These are phyloP conservation scores for Conopomorpha cramerella DNA, from an alignment of 1,140 invertebrate genomes.

Conservation along the genomic window DNA sequence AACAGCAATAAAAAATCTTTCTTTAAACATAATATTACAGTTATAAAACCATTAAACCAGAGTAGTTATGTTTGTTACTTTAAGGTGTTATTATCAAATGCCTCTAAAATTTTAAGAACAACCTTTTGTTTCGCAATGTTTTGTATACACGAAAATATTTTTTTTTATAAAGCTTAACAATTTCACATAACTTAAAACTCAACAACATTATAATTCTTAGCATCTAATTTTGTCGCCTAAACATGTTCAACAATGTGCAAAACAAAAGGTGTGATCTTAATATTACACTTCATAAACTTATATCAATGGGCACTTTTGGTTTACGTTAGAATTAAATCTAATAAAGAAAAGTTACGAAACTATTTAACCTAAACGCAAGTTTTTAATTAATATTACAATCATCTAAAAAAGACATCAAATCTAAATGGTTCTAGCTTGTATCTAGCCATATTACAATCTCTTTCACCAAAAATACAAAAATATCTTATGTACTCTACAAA, in stretches of 20 bases:
- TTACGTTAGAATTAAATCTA: slow-evolving; percentile 60
- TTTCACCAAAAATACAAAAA: too few relatives aligned
- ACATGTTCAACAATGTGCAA: slow-evolving; percentile 48
- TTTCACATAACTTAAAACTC: slow-evolving; percentile 58
- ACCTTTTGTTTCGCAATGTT: slow-evolving; percentile 41
- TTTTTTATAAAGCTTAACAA: slow-evolving; percentile 58
- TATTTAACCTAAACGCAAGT: slow-evolving; percentile 54
- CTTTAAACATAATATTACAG: slow-evolving; percentile 59
- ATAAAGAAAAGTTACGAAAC: slow-evolving; percentile 59
- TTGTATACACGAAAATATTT: slow-evolving; percentile 48
- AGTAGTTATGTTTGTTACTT: slow-evolving; percentile 57
- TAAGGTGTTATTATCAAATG: too few relatives aligned
- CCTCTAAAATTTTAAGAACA: slow-evolving; percentile 52
- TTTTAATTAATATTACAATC: slow-evolving; percentile 52
- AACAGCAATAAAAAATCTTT: slow-evolving; percentile 59
- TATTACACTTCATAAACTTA: slow-evolving; percentile 61
- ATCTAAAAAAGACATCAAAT: slow-evolving; percentile 56
- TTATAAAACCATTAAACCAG: slow-evolving; percentile 56
- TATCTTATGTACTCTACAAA: too few relatives aligned
- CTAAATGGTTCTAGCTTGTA: too few relatives aligned
- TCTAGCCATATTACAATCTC: too few relatives aligned
- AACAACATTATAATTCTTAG: slow-evolving; percentile 56
- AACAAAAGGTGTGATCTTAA: slow-evolving; percentile 41
- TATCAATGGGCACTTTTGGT: slow-evolving; percentile 64
- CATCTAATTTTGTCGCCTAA: slow-evolving; percentile 57